Conservation (phyloP, 2,888 invertebrate genomes). For the Eilema depressum region DNA sequence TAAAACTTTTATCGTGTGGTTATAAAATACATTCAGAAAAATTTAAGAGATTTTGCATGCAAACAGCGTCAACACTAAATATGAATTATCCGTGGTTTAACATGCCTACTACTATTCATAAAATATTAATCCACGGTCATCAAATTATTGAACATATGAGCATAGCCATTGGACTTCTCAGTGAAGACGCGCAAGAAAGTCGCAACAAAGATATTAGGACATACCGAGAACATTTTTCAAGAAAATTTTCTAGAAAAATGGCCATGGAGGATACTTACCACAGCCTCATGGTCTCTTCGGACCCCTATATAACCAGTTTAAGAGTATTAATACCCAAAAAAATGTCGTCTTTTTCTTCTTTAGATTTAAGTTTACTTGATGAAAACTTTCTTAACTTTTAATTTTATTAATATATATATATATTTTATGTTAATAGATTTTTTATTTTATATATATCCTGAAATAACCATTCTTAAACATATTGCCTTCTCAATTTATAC, state of each 20-base stretch:
- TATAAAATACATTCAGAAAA: constrained; percentile 5
- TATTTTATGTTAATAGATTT: too few relatives aligned
- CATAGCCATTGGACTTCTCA: constrained; percentile 21
- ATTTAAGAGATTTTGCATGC: constrained; percentile 3
- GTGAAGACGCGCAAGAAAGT: constrained; percentile 26
- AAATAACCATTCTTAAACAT: too few relatives aligned
- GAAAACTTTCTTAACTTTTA: too few relatives aligned
- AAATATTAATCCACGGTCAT: constrained; percentile 19
- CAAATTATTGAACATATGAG: constrained; percentile 9
- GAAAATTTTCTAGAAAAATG: constrained; percentile 21
- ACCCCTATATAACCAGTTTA: neutral
- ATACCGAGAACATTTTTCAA: constrained; percentile 20
- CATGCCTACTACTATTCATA: constrained; percentile 19
- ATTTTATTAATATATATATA: too few relatives aligned
- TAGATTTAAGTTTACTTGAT: too few relatives aligned
- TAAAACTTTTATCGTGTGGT: constrained; percentile 18
- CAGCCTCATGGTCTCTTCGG: constrained; percentile 1
- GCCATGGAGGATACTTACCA: constrained; percentile 32
- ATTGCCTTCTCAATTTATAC: too few relatives aligned
- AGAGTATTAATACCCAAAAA: neutral
- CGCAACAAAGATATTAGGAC: constrained; percentile 19
- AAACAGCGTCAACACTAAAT: constrained; percentile 10
- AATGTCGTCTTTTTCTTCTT: too few relatives aligned
- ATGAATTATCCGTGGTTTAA: constrained; percentile 19
- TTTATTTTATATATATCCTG: too few relatives aligned